A percentile compares a stretch with the other conserved stretches of the same genome.
Evolutionary conservation across 2,797 vertebrate species (phyloP).

Genomic region (Micropoecilia bifurca): DNA sequence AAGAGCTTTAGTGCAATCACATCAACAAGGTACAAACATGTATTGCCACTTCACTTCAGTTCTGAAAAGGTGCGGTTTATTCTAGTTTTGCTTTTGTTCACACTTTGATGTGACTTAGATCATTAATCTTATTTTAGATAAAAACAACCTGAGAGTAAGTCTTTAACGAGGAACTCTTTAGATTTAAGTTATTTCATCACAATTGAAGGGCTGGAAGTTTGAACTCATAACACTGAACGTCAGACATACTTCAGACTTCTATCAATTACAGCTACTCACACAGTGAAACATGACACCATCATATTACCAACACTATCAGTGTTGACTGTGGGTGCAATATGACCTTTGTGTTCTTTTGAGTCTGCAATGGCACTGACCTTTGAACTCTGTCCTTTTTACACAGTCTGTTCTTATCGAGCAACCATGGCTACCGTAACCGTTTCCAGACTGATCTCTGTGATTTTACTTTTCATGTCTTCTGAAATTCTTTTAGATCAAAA

Average conservation of each 20-base stretch:
- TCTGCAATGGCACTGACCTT: not conserved
- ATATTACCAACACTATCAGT: not conserved
- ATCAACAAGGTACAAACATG: conserved; percentile 25
- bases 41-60: conserved; percentile 25
- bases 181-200: no score
- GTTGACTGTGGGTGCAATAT: not conserved
- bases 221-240: not conserved
- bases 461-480: not conserved
- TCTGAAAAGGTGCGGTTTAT: conserved; percentile 10
- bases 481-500: not conserved
- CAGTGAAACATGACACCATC: not conserved
- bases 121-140: not conserved
- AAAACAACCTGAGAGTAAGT: not conserved
- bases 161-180: no score
- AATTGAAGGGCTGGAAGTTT: no score
- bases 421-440: not conserved
- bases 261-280: not conserved
- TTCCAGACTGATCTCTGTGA: not conserved
- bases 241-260: not conserved
- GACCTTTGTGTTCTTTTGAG: not conserved
- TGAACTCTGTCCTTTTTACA: not conserved
- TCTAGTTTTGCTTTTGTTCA: not conserved
- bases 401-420: not conserved
- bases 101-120: not conserved
- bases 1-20: conserved; percentile 57